Conservation (phyloP, 2,113 vertebrate genomes). For the Danio rerio region DNA sequence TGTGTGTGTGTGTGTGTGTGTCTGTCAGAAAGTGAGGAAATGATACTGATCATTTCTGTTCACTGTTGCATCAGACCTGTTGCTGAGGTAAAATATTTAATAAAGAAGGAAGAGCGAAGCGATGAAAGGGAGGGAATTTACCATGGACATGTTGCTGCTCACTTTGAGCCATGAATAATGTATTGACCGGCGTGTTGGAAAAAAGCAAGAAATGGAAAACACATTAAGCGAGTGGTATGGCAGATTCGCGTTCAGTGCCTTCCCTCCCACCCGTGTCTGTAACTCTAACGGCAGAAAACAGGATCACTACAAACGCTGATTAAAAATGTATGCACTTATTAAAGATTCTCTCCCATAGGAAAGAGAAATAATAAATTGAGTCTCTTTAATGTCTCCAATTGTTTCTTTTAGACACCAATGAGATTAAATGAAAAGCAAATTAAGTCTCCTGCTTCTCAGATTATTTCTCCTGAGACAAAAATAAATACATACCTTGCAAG, state of each 20-base stretch:
- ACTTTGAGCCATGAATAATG: slow-evolving; percentile 78
- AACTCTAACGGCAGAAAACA: slow-evolving; percentile 45
- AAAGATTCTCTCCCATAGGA: slow-evolving; percentile 58
- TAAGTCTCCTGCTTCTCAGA: background rate
- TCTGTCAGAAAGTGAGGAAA: slow-evolving; percentile 44
- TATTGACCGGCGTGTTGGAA: slow-evolving; percentile 71
- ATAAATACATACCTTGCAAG: too few species aligned
- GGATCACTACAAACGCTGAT: slow-evolving; percentile 59
- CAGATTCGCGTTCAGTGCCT: slow-evolving; percentile 62
- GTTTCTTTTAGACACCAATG: slow-evolving; percentile 3
- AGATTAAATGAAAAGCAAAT: slow-evolving; percentile 4
- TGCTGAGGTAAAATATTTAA: slow-evolving; percentile 67
- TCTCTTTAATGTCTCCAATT: slow-evolving; percentile 15
- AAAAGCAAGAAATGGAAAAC: slow-evolving; percentile 75
- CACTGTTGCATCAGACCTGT: slow-evolving; percentile 72
- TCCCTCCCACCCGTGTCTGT: slow-evolving; percentile 29
- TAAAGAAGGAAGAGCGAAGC: slow-evolving; percentile 46
- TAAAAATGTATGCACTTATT: slow-evolving; percentile 63
- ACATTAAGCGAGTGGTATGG: slow-evolving; percentile 70
- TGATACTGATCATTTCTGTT: slow-evolving; percentile 71
- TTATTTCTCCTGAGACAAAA: background rate
- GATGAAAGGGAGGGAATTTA: slow-evolving; percentile 68
- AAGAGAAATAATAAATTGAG: background rate
- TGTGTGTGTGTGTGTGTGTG: too few species aligned
- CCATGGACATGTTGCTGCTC: slow-evolving; percentile 75